A percentile compares a stretch with the other conserved stretches of the same genome.
phyloP scores from a whole-genome alignment of 2,113 vertebrate species.

The Uropsilus gracilis region DNA sequence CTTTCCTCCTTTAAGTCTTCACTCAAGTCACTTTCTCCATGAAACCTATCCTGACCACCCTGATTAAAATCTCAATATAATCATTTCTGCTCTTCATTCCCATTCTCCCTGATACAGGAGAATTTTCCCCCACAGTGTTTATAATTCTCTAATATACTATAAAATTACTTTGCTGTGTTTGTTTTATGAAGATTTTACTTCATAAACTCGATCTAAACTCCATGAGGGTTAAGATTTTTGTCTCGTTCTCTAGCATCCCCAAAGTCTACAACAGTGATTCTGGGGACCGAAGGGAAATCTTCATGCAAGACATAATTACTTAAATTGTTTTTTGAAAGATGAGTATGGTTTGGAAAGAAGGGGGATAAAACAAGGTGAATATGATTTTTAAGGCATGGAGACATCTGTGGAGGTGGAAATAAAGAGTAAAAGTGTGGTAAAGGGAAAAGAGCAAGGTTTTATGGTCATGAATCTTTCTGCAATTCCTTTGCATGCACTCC shows the following conservation, averaged over 20 bases:
- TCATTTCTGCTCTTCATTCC: neutral
- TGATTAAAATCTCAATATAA: neutral
- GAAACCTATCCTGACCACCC: neutral
- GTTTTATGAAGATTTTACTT: neutral
- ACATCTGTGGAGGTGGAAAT: neutral
- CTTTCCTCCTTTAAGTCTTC: neutral
- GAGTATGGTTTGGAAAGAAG: neutral
- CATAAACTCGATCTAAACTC: neutral
- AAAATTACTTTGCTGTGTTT: neutral
- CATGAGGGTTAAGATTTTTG: neutral
- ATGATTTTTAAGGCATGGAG: neutral
- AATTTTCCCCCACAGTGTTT: neutral
- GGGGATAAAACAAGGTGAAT: neutral
- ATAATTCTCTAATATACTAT: neutral
- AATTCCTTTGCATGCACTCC: neutral
- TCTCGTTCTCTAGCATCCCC: no score
- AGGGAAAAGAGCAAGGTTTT: neutral
- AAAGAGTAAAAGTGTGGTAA: neutral
- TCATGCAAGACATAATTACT: neutral
- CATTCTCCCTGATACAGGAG: neutral
- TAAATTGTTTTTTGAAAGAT: neutral
- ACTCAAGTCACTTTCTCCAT: neutral
- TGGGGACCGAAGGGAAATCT: neutral
- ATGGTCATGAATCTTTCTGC: neutral
- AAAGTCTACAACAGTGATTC: neutral